A percentile compares a stretch with the other conserved stretches of the same genome.
These are phyloP conservation scores for Tupaia tana DNA, from an alignment of 2,113 vertebrate species.

Conservation along the genomic window DNA sequence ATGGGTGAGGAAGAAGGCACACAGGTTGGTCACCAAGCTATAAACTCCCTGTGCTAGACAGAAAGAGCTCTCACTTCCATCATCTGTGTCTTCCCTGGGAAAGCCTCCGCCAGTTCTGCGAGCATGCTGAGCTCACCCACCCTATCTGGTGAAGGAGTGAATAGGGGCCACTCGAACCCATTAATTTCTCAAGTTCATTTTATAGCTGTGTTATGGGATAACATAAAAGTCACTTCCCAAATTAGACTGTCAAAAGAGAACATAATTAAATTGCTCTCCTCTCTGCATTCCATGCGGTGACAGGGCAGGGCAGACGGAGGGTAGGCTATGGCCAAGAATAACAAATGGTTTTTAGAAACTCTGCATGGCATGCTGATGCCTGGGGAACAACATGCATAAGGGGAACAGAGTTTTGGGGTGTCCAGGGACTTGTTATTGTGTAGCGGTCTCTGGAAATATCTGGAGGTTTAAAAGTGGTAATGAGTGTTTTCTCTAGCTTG, in stretches of 20 bases:
- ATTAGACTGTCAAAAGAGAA: conserved; percentile 72
- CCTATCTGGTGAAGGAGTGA: neutral
- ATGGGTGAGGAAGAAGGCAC: conserved; percentile 6
- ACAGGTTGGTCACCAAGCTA: neutral
- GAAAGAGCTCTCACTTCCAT: too few species aligned
- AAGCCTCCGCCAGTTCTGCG: neutral
- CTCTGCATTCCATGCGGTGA: neutral
- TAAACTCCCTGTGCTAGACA: neutral
- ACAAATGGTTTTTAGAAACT: conserved; percentile 61
- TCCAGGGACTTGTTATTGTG: conserved; percentile 35
- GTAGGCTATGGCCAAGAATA: neutral
- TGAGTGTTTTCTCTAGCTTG: neutral
- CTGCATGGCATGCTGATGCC: conserved; percentile 30
- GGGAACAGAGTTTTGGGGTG: neutral
- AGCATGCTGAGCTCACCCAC: neutral
- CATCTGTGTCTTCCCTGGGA: neutral
- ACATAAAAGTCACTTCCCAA: conserved; percentile 49
- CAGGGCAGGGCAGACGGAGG: neutral
- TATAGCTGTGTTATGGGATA: conserved; percentile 54
- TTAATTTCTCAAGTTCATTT: conserved; percentile 75
- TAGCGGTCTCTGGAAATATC: conserved; percentile 38
- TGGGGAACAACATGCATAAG: neutral
- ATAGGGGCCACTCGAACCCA: neutral
- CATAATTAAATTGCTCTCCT: conserved; percentile 62
- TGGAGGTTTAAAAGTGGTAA: neutral